Conservation (phyloP, 2,113 vertebrate genomes). For the Emydocephalus ijimae region DNA sequence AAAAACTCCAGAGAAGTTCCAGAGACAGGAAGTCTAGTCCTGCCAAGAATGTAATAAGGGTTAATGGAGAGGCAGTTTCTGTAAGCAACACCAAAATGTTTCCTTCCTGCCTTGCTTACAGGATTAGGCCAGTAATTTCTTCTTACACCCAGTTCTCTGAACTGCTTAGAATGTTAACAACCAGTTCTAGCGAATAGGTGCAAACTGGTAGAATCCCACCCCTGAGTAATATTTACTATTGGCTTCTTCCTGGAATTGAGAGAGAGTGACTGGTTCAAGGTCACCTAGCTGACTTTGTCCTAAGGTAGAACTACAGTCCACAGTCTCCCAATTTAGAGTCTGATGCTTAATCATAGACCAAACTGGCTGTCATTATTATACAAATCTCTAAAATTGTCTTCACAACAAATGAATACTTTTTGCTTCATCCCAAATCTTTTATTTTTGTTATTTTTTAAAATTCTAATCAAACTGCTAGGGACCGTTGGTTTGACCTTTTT, state of each 20-base stretch:
- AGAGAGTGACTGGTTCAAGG: background rate
- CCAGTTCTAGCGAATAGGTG: too few species aligned
- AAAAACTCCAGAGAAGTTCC: too few species aligned
- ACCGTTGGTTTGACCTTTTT: background rate
- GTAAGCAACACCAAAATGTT: too few species aligned
- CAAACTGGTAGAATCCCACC: too few species aligned
- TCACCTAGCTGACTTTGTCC: background rate
- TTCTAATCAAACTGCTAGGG: background rate
- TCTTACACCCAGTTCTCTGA: too few species aligned
- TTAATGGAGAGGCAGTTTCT: too few species aligned
- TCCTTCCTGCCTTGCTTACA: too few species aligned
- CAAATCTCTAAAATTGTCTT: background rate
- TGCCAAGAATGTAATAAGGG: too few species aligned
- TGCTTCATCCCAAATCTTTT: background rate
- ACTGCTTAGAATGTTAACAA: too few species aligned
- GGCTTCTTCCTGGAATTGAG: background rate
- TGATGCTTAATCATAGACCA: background rate
- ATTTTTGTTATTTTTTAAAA: background rate
- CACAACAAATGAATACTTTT: background rate
- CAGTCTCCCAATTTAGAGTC: background rate
- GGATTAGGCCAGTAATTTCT: too few species aligned
- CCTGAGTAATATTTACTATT: background rate
- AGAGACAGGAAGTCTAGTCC: too few species aligned
- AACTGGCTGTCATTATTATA: background rate
- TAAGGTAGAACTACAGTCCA: background rate